These are phyloP conservation scores for Pipistrellus kuhlii DNA, from an alignment of 2,797 vertebrate species.

Conservation along the genomic window DNA sequence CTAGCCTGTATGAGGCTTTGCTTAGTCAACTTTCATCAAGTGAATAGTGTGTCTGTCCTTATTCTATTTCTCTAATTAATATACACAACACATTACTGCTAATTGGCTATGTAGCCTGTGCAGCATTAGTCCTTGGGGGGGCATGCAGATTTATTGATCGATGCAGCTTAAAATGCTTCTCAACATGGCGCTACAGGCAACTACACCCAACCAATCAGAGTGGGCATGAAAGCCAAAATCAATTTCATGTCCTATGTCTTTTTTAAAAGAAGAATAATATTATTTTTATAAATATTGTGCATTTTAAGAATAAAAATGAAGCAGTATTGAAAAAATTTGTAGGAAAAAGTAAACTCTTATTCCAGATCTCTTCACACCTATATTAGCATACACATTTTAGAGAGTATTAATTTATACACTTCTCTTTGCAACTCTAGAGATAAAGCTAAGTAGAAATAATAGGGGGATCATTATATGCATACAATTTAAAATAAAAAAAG, in stretches of 20 bases:
- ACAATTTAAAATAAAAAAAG: neutral
- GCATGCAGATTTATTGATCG: neutral
- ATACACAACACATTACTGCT: neutral
- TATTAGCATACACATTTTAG: neutral
- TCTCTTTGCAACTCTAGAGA: neutral
- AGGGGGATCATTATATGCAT: neutral
- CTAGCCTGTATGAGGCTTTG: neutral
- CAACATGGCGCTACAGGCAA: neutral
- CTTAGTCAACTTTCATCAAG: neutral
- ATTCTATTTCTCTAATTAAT: neutral
- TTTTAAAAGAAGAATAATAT: neutral
- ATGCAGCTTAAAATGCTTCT: neutral
- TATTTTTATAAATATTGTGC: neutral
- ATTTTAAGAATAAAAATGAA: constrained; percentile 20
- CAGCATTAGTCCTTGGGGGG: neutral
- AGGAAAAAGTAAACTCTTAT: neutral
- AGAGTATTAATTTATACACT: neutral
- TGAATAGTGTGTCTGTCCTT: neutral
- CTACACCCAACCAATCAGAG: neutral
- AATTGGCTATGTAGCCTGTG: neutral
- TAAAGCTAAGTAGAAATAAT: neutral
- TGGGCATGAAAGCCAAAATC: neutral
- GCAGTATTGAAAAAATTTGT: neutral
- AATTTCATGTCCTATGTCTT: neutral
- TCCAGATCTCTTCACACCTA: neutral